Percentiles rank a stretch among this genome's conserved stretches.
Conservation (phyloP, 1,140 invertebrate species). For the Pseudobourletiella spinata region DNA sequence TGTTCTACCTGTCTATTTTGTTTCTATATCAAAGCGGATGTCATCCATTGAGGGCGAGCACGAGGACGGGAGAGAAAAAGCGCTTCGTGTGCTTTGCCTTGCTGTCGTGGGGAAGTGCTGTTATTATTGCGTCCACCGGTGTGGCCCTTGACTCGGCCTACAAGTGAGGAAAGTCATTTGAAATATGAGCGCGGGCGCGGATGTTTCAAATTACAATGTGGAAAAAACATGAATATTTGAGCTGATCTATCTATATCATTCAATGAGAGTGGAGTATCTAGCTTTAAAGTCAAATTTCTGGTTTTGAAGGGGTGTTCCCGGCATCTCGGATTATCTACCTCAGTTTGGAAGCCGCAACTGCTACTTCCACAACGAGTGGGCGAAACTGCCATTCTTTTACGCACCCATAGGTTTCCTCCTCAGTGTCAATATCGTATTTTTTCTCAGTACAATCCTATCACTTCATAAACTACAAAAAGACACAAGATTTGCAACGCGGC, state of each 20-base stretch:
- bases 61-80: conserved; percentile 31
- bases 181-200: no score
- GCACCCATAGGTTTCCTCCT: conserved; percentile 49
- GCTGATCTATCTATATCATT: neutral
- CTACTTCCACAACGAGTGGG: conserved; percentile 40
- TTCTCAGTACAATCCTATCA: conserved; percentile 33
- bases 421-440: conserved; percentile 26
- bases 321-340: conserved; percentile 18
- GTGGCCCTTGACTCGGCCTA: conserved; percentile 27
- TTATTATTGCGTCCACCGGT: conserved; percentile 24
- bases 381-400: conserved; percentile 54
- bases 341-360: conserved; percentile 29
- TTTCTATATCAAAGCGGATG: conserved; percentile 25
- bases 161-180: no score
- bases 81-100: conserved; percentile 26
- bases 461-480: conserved; percentile 33
- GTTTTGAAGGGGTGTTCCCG: neutral
- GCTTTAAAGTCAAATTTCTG: no score
- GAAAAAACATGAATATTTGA: neutral
- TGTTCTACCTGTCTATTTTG: no score
- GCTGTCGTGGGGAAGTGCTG: conserved; percentile 27
- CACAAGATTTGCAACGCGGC: conserved; percentile 32
- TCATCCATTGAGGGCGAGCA: conserved; percentile 21
- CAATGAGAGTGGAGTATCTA: neutral
- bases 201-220: neutral